Base-by-base conservation (phyloP, 2,888 invertebrate genomes). In the Ennomos fuscantarius region DNA sequence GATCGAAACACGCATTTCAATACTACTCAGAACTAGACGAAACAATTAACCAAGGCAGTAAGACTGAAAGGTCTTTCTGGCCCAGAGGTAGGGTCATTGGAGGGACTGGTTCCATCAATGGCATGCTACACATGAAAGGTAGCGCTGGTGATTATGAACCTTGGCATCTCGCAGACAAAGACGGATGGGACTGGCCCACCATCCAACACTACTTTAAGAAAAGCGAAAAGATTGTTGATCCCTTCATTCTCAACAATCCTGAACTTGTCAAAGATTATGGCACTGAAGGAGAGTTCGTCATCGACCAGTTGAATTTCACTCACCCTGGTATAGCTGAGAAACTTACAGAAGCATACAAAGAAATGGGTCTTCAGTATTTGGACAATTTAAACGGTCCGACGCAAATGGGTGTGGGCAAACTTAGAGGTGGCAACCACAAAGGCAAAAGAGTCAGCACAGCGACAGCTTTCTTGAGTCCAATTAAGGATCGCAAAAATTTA, bases 361-460 rank as follows among this genome's bases (percentile, higher is more conserved):
- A 93, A 74, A 72, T 93, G 65, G 93, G 93, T 1, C 77, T 93
- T 40, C 80, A 82, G 24, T 89, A 84, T 63, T 72, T 92, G 45
- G 79, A 87, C 34, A 81, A 90, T 57, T 75, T 91, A 36, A 90
- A 89, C 55, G 89, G 90, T 0, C 78, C 79, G 0, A 82, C 84
- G 6, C 93, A 94, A 76, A 86, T 93, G 68, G 94, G 93, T 1
- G 85, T 93, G n/a, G 93, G 92, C 11, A 93, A 89, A 66, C 84
- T 93, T 10, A 87, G 92, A 70, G 94, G 93, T 1, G 86, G 89
- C 0, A 86, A 87, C 50, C 65, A 92, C 58, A 84, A 91, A 63
- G 94, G 94, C 0, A 87, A 81, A 59, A 79, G 94, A 66, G 93
- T 93, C 9, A 93, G 93, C 69, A 92, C 93, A 9, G 91, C 93